Base-by-base conservation (phyloP, 2,888 invertebrate genomes). In the Plagiodera versicolora region DNA sequence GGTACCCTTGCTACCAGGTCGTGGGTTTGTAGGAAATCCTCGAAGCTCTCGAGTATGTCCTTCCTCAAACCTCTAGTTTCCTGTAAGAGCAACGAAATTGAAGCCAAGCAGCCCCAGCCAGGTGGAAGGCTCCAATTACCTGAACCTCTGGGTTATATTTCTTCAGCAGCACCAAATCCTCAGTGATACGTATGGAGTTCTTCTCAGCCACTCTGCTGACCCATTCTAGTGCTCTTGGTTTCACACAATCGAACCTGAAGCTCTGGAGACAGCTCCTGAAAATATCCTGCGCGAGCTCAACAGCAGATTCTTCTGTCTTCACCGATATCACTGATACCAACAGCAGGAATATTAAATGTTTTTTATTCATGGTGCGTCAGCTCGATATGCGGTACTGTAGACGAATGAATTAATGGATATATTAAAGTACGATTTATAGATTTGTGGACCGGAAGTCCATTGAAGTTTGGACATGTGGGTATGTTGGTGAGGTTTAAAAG, bases 201-300 rank as follows among this genome's bases (percentile, higher is more conserved):
- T 89, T 84, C 70, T 86, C 83, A 17, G 85, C 80, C 3, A 87
- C 89, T 61, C 84, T 82, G 68, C 87, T 87, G 70, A 91, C 84
- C 88, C 91, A 92, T 68, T 86, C 84, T 74, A 92, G 78, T 52
- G 92, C 85, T 78, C 90, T 90, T 6, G 92, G 91, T 73, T 89
- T 89, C 54, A 90, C 88, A 80, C 93, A 93, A 73, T 85, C 84
- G 67, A 88, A 81, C 46, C 88, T 88, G 72, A 88, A 87, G 72
- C 87, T 85, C 75, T 86, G 86, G 50, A 90, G 76, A 73, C 90
- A 90, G 77, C 85, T 84, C 56, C 83, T 80, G 76, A 89, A 90
- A 80, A 89, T 86, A 73, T 88, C 89, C 65, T 81, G 81, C 14
- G 86, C 82, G 73, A 90, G 79, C 67, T 85, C 86, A 3, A 86